Evolutionary conservation across 2,113 vertebrate species (phyloP).

Genomic region (Xyliphius kryptos): DNA sequence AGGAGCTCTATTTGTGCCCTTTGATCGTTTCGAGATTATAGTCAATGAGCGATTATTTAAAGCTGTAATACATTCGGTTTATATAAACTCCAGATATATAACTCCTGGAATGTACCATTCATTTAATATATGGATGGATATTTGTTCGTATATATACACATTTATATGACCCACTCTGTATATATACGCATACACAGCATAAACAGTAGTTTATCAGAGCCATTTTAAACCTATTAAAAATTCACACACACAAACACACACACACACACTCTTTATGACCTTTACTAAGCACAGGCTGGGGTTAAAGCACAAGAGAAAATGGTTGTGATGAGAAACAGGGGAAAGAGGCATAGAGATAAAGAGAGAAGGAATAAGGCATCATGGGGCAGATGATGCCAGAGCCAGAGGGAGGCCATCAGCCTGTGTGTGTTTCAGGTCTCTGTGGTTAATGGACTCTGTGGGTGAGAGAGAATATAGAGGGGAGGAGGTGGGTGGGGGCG

Average conservation of each 20-base stretch:
- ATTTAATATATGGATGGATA: too few relatives aligned
- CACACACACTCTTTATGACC: conserved; percentile 24
- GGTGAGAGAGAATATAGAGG: too few relatives aligned
- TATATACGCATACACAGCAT: conserved; percentile 4
- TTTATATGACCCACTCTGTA: too few relatives aligned
- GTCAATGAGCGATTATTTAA: too few relatives aligned
- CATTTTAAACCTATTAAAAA: too few relatives aligned
- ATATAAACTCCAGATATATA: too few relatives aligned
- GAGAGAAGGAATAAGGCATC: conserved; percentile 26
- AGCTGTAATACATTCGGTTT: too few relatives aligned
- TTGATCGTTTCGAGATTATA: too few relatives aligned
- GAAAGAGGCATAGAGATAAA: conserved; percentile 21
- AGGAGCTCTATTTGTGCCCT: too few relatives aligned
- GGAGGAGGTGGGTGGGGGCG: too few relatives aligned
- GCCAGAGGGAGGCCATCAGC: conserved; percentile 42
- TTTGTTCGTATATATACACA: too few relatives aligned
- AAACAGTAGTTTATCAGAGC: background rate
- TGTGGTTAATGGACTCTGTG: conserved; percentile 47
- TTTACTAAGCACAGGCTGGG: conserved; percentile 20
- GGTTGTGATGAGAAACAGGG: background rate
- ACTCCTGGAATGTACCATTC: too few relatives aligned
- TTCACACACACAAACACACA: conserved; percentile 11
- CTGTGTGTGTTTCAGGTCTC: conserved; percentile 33
- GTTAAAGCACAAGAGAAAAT: conserved; percentile 19
- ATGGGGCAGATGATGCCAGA: conserved; percentile 36